Conservation (phyloP, 2,888 invertebrate species). For the Malthinus flaveolus region DNA sequence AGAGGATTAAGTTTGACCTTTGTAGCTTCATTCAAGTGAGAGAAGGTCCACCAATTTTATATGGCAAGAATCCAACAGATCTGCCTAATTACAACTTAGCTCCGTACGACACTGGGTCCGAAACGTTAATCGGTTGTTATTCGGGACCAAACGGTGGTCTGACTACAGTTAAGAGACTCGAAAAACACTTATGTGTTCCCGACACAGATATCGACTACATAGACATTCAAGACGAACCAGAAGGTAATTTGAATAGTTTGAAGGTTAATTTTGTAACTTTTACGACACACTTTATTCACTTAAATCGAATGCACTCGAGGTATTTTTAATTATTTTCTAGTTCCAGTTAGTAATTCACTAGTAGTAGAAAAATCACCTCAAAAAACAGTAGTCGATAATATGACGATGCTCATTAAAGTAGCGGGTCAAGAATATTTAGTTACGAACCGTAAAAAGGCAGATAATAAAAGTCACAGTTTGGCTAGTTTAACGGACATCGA, state of each 20-base stretch:
- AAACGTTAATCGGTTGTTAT: constrained; percentile 69
- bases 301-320: too few species aligned
- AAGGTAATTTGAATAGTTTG: constrained; percentile 14
- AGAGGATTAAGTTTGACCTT: constrained; percentile 34
- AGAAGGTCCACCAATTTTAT: constrained; percentile 64
- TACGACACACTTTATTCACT: too few species aligned
- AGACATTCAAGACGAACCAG: constrained; percentile 57
- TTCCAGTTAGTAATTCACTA: constrained; percentile 30
- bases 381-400: constrained; percentile 47
- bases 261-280: background rate
- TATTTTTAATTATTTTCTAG: constrained; percentile 5
- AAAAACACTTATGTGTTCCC: constrained; percentile 65
- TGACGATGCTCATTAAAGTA: constrained; percentile 54
- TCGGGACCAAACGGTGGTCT: constrained; percentile 85
- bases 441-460: constrained; percentile 49
- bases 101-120: constrained; percentile 57
- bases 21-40: constrained; percentile 45
- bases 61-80: constrained; percentile 73
- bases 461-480: constrained; percentile 51
- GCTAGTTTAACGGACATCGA: constrained; percentile 51
- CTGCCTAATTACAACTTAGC: constrained; percentile 66
- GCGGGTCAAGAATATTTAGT: constrained; percentile 55
- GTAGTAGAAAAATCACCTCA: constrained; percentile 42
- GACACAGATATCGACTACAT: constrained; percentile 76
- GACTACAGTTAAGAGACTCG: constrained; percentile 69